Evolutionary conservation across 2,888 invertebrate genomes (phyloP), one percentile per base, ranked within the genome.

Genomic region (Cynaeus angustus): DNA sequence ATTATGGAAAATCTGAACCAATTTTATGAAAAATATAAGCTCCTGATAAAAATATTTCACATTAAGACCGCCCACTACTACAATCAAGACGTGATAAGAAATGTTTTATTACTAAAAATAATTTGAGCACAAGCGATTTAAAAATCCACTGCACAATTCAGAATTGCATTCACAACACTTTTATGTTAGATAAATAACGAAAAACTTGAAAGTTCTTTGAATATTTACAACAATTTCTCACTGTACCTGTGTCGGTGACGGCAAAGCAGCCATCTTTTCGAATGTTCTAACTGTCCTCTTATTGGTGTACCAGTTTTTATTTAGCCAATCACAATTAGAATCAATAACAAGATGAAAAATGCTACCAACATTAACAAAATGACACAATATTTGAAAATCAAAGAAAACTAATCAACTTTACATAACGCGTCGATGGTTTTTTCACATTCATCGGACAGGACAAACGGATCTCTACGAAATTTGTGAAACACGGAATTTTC

Each of bases 241-340:
- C 58, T 74, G 87, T 91, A 93, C 92, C 92, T 92, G 92, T 87
- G 92, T 92, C 88, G 93, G 92, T 89, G 92, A 93, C 88, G 92
- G 93, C 91, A 93, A 88, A 87, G 92, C 90, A 89, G 93, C 93
- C 93, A 93, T 93, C 87, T 92, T 93, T 91, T 83, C 83, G 83
- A 77, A 85, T 84, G 83, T 81, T 84, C 66, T 79, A 79, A 66
- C 61, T 50, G 74, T 67, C 70, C 71, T 71, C 77, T 79, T 70
- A 82, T 83, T 82, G 82, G 83, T 76, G 68, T 68, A 73, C 70
- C 72, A 71, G 50, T 68, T 74, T 72, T 70, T 70, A 74, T 73
- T 76, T 74, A 66, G 71, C 82, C 82, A 82, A 82, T 82, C 74
- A 78, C 65, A 77, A 75, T 56, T 72, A 65, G 75, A 81, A 83